phyloP scores from a whole-genome alignment of 2,888 invertebrate species.

The Siphlonurus alternatus region DNA sequence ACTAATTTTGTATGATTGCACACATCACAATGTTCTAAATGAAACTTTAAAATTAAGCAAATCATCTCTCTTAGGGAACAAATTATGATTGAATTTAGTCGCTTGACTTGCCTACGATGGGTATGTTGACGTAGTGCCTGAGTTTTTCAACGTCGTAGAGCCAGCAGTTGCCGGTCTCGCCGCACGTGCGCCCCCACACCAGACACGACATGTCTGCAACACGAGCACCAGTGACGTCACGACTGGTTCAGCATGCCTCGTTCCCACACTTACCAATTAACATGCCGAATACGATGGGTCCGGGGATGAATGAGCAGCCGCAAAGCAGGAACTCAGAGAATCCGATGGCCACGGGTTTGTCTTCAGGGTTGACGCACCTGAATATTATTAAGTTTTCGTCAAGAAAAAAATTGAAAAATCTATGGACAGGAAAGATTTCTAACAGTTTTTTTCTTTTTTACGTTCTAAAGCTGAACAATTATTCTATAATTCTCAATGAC shows the following conservation, averaged over 20 bases:
- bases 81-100: too few species aligned
- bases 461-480: too few species aligned
- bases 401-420: not conserved
- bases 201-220: constrained; percentile 25
- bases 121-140: constrained; percentile 20
- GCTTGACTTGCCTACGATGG: constrained; percentile 18
- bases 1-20: too few species aligned
- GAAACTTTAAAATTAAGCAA: not conserved
- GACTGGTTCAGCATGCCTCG: not conserved
- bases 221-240: not conserved
- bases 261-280: constrained; percentile 21
- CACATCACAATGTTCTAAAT: not conserved
- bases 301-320: constrained; percentile 25
- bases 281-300: constrained; percentile 28
- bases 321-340: constrained; percentile 19
- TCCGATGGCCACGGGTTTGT: constrained; percentile 23
- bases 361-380: constrained; percentile 22
- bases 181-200: constrained; percentile 28
- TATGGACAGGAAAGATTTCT: not conserved
- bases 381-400: too few species aligned
- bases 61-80: too few species aligned
- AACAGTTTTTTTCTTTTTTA: too few species aligned
- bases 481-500: too few species aligned
- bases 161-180: constrained; percentile 27
- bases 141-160: constrained; percentile 25